A percentile compares a stretch with the other conserved stretches of the same genome.
These are phyloP conservation scores for Erpobdella octoculata DNA, from an alignment of 2,888 invertebrate species.

Conservation along the genomic window DNA sequence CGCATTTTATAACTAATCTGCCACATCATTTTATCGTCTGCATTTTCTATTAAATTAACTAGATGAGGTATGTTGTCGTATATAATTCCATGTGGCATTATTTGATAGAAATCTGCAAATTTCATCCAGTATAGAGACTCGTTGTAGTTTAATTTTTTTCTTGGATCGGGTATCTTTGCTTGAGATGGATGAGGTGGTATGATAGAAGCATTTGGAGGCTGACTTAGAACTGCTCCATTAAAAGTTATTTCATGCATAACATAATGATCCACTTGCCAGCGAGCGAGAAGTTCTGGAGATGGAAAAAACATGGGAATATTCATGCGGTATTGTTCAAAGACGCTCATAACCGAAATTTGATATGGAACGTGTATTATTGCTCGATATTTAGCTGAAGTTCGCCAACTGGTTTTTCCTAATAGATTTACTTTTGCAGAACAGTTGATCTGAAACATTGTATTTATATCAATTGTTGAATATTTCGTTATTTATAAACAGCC, in stretches of 20 bases:
- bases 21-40: not conserved
- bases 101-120: conserved; percentile 32
- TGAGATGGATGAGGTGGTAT: conserved; percentile 46
- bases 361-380: conserved; percentile 33
- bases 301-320: conserved; percentile 36
- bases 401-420: conserved; percentile 26
- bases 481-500: not conserved
- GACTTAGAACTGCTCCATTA: conserved; percentile 12
- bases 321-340: conserved; percentile 35
- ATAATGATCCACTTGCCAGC: conserved; percentile 31
- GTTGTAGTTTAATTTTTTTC: conserved; percentile 28
- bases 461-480: not conserved
- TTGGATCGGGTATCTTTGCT: conserved; percentile 29
- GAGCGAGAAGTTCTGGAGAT: conserved; percentile 30
- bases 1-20: conserved; percentile 29
- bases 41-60: conserved; percentile 24
- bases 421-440: conserved; percentile 20
- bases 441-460: not conserved
- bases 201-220: conserved; percentile 14
- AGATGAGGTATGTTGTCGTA: conserved; percentile 33
- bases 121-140: conserved; percentile 32
- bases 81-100: conserved; percentile 28
- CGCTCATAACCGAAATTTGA: conserved; percentile 33
- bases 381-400: conserved; percentile 20
- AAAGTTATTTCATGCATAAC: conserved; percentile 31